Conservation (phyloP, 2,888 invertebrate species). For the Entomobrya proxima region DNA sequence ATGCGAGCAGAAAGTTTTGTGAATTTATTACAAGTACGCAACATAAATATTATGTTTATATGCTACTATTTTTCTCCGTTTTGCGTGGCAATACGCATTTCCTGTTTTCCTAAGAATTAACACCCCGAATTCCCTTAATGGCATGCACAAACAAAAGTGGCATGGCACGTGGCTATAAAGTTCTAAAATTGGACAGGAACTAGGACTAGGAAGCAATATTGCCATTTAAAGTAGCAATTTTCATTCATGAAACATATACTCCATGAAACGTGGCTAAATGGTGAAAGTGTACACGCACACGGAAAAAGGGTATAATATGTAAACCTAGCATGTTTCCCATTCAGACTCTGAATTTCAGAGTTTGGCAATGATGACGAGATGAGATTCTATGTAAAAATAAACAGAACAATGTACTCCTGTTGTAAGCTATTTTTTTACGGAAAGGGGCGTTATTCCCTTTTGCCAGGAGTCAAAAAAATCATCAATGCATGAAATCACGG, state of each 20-base stretch:
- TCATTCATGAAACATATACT: no score
- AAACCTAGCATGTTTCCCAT: not conserved
- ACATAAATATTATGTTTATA: no score
- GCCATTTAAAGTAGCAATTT: not conserved
- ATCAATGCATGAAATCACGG: not conserved
- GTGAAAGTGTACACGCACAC: not conserved
- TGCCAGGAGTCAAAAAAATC: not conserved
- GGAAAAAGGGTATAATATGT: not conserved
- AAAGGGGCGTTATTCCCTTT: no score
- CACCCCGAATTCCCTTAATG: no score
- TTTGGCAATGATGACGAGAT: slow-evolving; percentile 5
- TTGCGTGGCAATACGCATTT: not conserved
- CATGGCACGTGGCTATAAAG: not conserved
- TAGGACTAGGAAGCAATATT: not conserved
- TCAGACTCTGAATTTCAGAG: no score
- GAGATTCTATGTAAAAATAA: not conserved
- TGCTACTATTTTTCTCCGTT: no score
- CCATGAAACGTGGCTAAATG: no score
- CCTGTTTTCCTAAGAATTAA: no score
- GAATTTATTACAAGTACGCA: no score
- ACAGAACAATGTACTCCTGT: not conserved
- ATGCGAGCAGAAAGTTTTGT: no score
- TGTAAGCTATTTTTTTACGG: no score
- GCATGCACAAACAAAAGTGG: not conserved
- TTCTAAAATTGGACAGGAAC: not conserved